These are phyloP conservation scores for Gnatocerus cornutus DNA, from an alignment of 2,888 invertebrate genomes.

Conservation along the genomic window DNA sequence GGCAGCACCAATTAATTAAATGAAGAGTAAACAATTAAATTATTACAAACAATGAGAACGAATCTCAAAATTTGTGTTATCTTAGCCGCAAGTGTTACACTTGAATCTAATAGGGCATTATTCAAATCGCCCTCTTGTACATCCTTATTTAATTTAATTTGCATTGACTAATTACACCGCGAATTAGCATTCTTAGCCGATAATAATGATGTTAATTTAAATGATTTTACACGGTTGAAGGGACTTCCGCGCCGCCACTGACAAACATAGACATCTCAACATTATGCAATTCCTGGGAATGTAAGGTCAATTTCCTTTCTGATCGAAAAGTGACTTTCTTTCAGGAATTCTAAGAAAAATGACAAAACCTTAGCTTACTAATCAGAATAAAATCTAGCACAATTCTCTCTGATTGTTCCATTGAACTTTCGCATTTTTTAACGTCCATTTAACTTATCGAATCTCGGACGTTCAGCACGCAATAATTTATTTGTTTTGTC, in stretches of 20 bases:
- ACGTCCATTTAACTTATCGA: conserved; percentile 1
- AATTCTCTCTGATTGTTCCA: neutral
- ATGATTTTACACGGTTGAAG: conserved; percentile 28
- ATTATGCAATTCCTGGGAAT: neutral
- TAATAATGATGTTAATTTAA: conserved; percentile 37
- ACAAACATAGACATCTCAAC: neutral
- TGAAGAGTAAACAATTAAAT: neutral
- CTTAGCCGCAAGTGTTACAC: neutral
- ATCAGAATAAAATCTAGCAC: neutral
- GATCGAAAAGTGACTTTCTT: conserved; percentile 12
- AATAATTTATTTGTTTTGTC: conserved; percentile 5
- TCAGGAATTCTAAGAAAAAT: conserved; percentile 14
- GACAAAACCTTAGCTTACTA: conserved; percentile 6
- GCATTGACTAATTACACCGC: conserved; percentile 23
- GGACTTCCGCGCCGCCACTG: conserved; percentile 9
- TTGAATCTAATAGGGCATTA: neutral
- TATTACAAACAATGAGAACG: neutral
- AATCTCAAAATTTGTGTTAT: neutral
- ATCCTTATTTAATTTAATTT: conserved; percentile 27
- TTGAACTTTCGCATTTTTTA: conserved; percentile 1
- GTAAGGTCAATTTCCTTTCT: conserved; percentile 27
- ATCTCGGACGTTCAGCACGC: neutral
- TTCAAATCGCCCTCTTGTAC: conserved; percentile 15
- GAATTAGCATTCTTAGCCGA: conserved; percentile 24
- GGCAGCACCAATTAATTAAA: neutral